Percentiles rank a stretch among this genome's conserved stretches.
phyloP scores from a whole-genome alignment of 2,113 vertebrate species.

The Hyaena hyaena region DNA sequence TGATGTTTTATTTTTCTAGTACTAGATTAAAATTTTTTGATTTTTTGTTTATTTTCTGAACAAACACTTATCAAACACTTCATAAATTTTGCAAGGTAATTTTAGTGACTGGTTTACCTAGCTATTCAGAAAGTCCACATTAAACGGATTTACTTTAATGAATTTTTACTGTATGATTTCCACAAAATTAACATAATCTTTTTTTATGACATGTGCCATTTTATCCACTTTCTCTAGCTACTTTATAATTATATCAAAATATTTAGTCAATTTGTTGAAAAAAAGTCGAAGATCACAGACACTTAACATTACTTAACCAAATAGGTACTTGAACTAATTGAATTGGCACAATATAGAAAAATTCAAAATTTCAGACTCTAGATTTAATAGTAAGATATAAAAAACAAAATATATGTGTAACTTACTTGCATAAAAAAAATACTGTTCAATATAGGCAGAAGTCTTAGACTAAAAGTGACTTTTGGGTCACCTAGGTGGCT shows the following conservation, averaged over 20 bases:
- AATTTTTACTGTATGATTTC: constrained; percentile 46
- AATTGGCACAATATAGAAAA: background rate
- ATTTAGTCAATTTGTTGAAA: constrained; percentile 6
- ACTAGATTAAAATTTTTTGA: background rate
- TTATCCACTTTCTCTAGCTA: constrained; percentile 31
- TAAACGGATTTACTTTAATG: background rate
- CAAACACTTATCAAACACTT: background rate
- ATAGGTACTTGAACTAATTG: constrained; percentile 1
- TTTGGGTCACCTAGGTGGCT: background rate
- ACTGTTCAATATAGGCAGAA: background rate
- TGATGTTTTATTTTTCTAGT: constrained; percentile 18
- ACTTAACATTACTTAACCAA: constrained; percentile 11
- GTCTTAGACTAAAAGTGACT: background rate
- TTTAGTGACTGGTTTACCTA: background rate
- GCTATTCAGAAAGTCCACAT: background rate
- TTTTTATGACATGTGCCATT: constrained; percentile 27
- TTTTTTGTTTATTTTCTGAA: constrained; percentile 31
- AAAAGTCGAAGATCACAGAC: constrained; percentile 19
- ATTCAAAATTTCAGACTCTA: background rate
- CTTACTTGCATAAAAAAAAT: constrained; percentile 33
- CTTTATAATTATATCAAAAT: constrained; percentile 56
- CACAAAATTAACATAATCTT: background rate
- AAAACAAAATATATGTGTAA: background rate
- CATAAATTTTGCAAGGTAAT: background rate
- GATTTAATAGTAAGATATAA: constrained; percentile 3